These are phyloP conservation scores for Carassius carassius DNA, from an alignment of 2,113 vertebrate genomes.

Conservation along the genomic window DNA sequence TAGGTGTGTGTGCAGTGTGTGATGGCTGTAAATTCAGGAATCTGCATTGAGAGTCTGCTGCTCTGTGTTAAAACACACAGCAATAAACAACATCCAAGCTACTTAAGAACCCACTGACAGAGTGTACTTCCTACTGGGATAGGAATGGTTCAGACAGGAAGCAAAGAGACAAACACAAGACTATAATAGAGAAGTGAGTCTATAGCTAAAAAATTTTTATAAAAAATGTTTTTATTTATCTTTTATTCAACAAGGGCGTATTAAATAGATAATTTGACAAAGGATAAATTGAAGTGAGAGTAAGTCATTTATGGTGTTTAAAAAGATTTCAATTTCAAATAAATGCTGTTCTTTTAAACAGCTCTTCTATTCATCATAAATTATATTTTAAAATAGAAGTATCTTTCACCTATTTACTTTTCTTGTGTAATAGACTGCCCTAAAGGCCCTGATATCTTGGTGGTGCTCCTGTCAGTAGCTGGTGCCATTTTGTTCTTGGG, in stretches of 20 bases:
- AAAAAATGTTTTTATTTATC: no score
- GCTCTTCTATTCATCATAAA: no score
- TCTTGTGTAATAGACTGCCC: slow-evolving; percentile 83
- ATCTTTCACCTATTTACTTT: slow-evolving; percentile 44
- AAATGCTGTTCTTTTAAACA: no score
- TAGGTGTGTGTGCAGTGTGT: slow-evolving; percentile 41
- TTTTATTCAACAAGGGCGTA: no score
- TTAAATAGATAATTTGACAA: no score
- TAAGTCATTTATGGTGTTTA: no score
- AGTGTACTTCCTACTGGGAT: slow-evolving; percentile 50
- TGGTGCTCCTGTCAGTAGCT: slow-evolving; percentile 89
- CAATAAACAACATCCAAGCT: slow-evolving; percentile 70
- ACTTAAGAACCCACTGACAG: slow-evolving; percentile 69
- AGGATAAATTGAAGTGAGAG: no score
- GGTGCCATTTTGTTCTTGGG: slow-evolving; percentile 91
- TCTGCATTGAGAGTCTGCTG: slow-evolving; percentile 70
- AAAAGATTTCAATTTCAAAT: no score
- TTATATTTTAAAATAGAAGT: neutral
- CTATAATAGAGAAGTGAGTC: slow-evolving; percentile 15
- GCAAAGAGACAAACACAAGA: slow-evolving; percentile 26
- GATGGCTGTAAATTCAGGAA: slow-evolving; percentile 64
- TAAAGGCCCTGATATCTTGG: slow-evolving; percentile 87
- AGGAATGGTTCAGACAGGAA: slow-evolving; percentile 35
- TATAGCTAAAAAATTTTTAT: neutral
- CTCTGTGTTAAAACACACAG: slow-evolving; percentile 61